Base-by-base conservation (phyloP, 2,113 vertebrate species). In the Alethe castanea region DNA sequence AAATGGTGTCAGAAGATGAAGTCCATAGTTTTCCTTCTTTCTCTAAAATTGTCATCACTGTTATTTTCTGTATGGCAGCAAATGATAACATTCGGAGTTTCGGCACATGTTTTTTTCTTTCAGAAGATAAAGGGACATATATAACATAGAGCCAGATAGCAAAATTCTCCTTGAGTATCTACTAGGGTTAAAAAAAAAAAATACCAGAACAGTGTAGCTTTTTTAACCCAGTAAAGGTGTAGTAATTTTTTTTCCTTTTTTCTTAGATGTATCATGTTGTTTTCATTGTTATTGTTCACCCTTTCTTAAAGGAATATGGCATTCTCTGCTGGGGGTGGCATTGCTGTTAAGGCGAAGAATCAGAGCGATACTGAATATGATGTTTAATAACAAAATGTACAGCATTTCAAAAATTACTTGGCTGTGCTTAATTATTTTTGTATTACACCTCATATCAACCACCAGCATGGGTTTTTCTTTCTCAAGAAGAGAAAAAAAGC, bases 221-320 rank as follows among this genome's bases (percentile, higher is more conserved):
- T 96, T 95, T 87, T 44, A 73, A 74, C 54, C 76, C 77, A 35
- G 47, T 86, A 95, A 40, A 14, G n/a, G 74, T 93, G 53, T 91
- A 56, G 90, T 84, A 15, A 23, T 84, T 86, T 90, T 66, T 40
- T 61, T 4, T 3, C 10, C 8, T n/a, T 36, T 35, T 38, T 31
- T 4, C 52, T 53, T 81, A 42, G 65, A 50, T 60, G 11, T 90
- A 45, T 90, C 56, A 2, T 81, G 53, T 78, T 97, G 93, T 94
- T 97, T 95, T 96, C 92, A 97, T 94, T 95, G 96, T 97, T 97
- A 96, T 97, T 97, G 97, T 97, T 98, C 94, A 92, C 77, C 95
- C 96, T 97, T 96, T 90, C 97, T 95, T 97, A 93, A 95, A 93
- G 97, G 95, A 98, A 90, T 94, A 71, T n/a, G 82, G 92, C 96